Base-by-base conservation (phyloP, 1,140 invertebrate species). In the Solen grandis region DNA sequence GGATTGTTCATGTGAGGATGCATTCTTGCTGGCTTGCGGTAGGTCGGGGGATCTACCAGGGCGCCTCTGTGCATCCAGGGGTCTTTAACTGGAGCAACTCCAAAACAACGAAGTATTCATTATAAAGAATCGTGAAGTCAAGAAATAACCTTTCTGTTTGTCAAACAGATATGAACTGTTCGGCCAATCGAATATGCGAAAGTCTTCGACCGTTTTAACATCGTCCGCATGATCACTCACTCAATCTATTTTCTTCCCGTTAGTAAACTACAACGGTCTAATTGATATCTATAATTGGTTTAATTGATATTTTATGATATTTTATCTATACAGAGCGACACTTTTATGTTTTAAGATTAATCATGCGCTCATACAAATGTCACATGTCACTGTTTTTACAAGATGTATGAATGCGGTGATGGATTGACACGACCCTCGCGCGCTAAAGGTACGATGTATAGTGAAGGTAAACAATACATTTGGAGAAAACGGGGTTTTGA, bases 221-320 rank as follows among this genome's bases (percentile, higher is more conserved):
- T 50, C 13, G 13, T 50, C 13, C 46, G 13, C 13, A 50, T n/a
- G n/a, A n/a, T n/a, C n/a, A 14, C n/a, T 50, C 13, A 50, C n/a
- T 50, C 13, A 50, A 50, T 50, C 13, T 13, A 50, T n/a, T n/a
- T 13, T 14, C 46, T 50, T 13, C n/a, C n/a, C 13, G 13, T 14
- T 14, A 13, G n/a, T n/a, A 50, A 50, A n/a, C n/a, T 50, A 50
- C 46, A 50, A 50, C 46, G 13, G n/a, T 14, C n/a, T 50, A 50
- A 70, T 27, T 54, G 50, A n/a, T 54, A 70, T 1, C 35, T 31
- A 41, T 19, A 70, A 19, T 13, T 41, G 52, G 29, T 54, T 50
- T 70, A 70, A 70, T 70, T 70, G 66, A 70, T 70, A 54, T 70
- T 70, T 70, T 36, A 70, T 70, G 27, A 33, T 27, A n/a, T n/a